Evolutionary conservation across 2,888 invertebrate genomes (phyloP), one percentile per base, ranked within the genome.

Genomic region (Plagiodera versicolora): DNA sequence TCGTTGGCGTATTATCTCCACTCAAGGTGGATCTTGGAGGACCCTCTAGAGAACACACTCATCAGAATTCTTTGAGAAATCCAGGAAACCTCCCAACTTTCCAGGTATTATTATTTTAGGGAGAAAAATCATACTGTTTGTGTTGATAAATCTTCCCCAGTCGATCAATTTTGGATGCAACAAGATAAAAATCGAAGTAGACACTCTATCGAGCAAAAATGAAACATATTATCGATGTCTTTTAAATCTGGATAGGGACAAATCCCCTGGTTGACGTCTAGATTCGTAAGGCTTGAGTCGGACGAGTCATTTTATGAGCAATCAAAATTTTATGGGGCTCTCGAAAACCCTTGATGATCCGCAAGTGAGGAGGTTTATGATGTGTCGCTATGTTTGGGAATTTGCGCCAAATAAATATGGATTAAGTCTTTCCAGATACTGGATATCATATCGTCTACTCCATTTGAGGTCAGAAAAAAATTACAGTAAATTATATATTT

Each of bases 1-100:
- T 77, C 76, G 77, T 77, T 78, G 77, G 76, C 76, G 76, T 77
- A 78, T 78, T 77, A 78, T 77, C 75, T 76, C 73, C n/a, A n/a
- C n/a, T n/a, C n/a, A n/a, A n/a, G n/a, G n/a, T n/a, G n/a, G n/a
- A n/a, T n/a, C n/a, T n/a, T n/a, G n/a, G n/a, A n/a, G n/a, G n/a
- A n/a, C n/a, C n/a, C n/a, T n/a, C n/a, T n/a, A n/a, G n/a, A n/a
- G n/a, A n/a, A n/a, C n/a, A n/a, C n/a, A n/a, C n/a, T n/a, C n/a
- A n/a, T n/a, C n/a, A n/a, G n/a, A n/a, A n/a, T n/a, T n/a, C n/a
- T n/a, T n/a, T n/a, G n/a, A n/a, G n/a, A n/a, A n/a, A n/a, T n/a
- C n/a, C n/a, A n/a, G n/a, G n/a, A n/a, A n/a, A n/a, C n/a, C n/a
- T n/a, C n/a, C n/a, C n/a, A n/a, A n/a, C n/a, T n/a, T n/a, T n/a